A percentile compares a stretch with the other conserved stretches of the same genome.
Conservation (phyloP, 2,113 vertebrate genomes). For the Xiphias gladius region DNA sequence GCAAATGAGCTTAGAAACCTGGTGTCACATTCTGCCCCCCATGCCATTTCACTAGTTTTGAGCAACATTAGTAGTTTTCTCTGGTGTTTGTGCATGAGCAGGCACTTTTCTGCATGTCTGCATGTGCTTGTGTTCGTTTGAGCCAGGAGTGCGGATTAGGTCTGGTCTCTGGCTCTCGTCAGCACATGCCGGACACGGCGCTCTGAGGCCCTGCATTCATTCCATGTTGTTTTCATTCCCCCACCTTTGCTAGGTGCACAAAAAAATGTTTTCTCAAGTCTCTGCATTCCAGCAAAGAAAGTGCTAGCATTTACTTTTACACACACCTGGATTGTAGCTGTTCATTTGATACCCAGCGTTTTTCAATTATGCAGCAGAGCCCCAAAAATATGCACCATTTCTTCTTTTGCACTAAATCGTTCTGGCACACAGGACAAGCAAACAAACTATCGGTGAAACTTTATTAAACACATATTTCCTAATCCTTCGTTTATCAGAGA, state of each 20-base stretch:
- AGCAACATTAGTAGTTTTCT: conserved; percentile 47
- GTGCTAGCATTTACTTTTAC: conserved; percentile 62
- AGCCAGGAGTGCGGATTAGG: conserved; percentile 68
- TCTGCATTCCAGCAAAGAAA: conserved; percentile 70
- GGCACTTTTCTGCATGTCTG: conserved; percentile 56
- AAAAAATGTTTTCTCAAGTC: conserved; percentile 81
- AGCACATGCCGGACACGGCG: conserved; percentile 73
- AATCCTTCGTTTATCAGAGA: conserved; percentile 52
- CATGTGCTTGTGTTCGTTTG: conserved; percentile 52
- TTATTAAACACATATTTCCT: conserved; percentile 54
- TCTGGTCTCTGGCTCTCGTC: conserved; percentile 81
- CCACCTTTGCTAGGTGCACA: conserved; percentile 76
- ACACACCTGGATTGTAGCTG: conserved; percentile 76
- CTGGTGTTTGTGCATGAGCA: conserved; percentile 53
- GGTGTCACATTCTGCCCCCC: conserved; percentile 1
- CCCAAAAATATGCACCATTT: conserved; percentile 35
- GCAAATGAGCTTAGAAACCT: background rate
- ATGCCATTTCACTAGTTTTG: conserved; percentile 5
- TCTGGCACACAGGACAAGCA: conserved; percentile 46
- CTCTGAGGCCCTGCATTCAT: conserved; percentile 84
- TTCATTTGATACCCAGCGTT: conserved; percentile 71
- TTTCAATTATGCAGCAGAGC: conserved; percentile 55
- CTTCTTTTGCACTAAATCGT: conserved; percentile 21
- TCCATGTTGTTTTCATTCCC: conserved; percentile 83
- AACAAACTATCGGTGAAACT: conserved; percentile 51